Conservation (phyloP, 1,140 invertebrate species). For the Platyscapa corneri region DNA sequence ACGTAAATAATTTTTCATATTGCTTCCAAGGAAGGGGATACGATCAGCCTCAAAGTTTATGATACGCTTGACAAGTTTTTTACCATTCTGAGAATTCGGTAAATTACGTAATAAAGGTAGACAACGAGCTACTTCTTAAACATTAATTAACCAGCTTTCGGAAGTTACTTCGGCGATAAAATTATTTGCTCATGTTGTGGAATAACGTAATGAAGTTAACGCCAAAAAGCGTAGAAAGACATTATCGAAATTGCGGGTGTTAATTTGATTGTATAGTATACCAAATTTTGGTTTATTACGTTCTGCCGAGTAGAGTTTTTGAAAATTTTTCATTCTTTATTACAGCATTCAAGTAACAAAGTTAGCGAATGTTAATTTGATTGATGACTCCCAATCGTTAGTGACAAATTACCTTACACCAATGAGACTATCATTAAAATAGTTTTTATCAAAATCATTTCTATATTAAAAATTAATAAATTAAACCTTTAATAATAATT, state of each 20-base stretch:
- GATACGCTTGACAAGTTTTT: constrained; percentile 27
- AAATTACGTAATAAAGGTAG: constrained; percentile 15
- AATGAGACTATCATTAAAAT: no score
- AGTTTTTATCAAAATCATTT: no score
- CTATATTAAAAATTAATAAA: no score
- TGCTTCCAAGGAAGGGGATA: constrained; percentile 10
- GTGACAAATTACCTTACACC: no score
- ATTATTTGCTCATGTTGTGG: background rate
- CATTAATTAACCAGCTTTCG: constrained; percentile 8
- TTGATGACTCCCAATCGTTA: no score
- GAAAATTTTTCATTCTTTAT: no score
- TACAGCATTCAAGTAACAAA: no score
- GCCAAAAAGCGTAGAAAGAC: background rate
- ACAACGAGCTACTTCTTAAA: constrained; percentile 1
- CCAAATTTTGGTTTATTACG: background rate
- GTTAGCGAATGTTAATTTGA: no score
- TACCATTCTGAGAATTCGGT: constrained; percentile 26
- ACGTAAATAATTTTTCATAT: constrained; percentile 53
- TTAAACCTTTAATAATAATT: no score
- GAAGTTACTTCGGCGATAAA: background rate
- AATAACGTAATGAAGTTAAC: background rate
- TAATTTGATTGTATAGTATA: background rate
- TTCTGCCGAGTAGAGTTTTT: no score
- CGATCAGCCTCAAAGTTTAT: constrained; percentile 9
- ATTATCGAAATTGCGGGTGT: background rate